These are phyloP conservation scores for Pectinophora gossypiella DNA, from an alignment of 1,140 invertebrate genomes.

Conservation along the genomic window DNA sequence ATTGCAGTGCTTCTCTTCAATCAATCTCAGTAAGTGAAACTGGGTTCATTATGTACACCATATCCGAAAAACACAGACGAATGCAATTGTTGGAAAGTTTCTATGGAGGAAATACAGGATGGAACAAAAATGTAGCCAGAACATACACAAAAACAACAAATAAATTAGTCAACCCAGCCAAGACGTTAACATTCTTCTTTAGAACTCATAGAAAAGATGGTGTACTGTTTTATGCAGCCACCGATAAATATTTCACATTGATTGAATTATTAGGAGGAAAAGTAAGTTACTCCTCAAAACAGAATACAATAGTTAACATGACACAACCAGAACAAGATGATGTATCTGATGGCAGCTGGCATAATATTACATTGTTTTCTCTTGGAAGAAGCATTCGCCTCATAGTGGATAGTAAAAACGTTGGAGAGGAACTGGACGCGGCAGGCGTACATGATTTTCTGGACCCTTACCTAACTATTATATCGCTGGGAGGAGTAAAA, in stretches of 20 bases:
- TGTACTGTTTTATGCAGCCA: constrained; percentile 87
- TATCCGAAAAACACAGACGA: constrained; percentile 89
- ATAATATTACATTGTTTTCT: constrained; percentile 86
- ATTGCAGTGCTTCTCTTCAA: constrained; percentile 86
- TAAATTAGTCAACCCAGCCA: constrained; percentile 73
- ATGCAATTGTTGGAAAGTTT: constrained; percentile 89
- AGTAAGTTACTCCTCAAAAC: constrained; percentile 84
- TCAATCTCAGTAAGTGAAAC: constrained; percentile 86
- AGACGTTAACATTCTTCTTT: constrained; percentile 88
- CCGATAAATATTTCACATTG: constrained; percentile 91
- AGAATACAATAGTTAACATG: constrained; percentile 89
- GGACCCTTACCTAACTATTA: constrained; percentile 89
- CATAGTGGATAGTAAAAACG: constrained; percentile 80
- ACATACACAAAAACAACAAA: constrained; percentile 46
- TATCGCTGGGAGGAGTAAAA: constrained; percentile 85
- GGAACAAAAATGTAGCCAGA: constrained; percentile 75
- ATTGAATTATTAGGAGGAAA: constrained; percentile 84
- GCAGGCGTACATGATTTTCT: constrained; percentile 92
- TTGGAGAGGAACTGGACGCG: constrained; percentile 89
- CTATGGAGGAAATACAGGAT: constrained; percentile 83
- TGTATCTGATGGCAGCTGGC: constrained; percentile 89
- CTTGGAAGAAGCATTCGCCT: constrained; percentile 82
- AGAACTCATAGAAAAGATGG: constrained; percentile 86
- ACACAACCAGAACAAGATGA: constrained; percentile 76
- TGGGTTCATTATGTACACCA: constrained; percentile 86